phyloP scores from a whole-genome alignment of 2,888 invertebrate genomes.

The Leptinotarsa tumamoca region DNA sequence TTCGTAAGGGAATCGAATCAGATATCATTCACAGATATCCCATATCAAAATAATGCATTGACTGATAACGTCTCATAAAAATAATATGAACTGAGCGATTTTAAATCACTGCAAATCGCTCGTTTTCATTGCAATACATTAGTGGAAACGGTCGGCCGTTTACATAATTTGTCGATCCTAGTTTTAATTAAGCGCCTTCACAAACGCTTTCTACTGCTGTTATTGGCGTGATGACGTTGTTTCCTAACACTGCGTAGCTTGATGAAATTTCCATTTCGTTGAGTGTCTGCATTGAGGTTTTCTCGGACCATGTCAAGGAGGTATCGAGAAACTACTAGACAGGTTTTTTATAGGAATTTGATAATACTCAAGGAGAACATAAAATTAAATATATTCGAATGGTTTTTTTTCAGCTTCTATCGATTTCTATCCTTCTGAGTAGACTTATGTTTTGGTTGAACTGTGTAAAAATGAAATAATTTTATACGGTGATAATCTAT shows the following conservation, averaged over 20 bases:
- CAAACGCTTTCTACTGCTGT: neutral
- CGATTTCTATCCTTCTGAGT: too few species aligned
- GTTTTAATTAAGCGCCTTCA: neutral
- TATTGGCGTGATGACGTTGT: neutral
- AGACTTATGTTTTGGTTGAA: too few species aligned
- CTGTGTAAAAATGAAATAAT: too few species aligned
- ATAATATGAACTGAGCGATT: neutral
- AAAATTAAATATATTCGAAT: too few species aligned
- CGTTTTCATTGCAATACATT: neutral
- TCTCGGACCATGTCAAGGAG: neutral
- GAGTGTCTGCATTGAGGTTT: neutral
- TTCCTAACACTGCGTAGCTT: neutral
- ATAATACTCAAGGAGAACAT: too few species aligned
- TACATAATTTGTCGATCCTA: constrained; percentile 11
- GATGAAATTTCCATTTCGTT: neutral
- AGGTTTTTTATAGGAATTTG: too few species aligned
- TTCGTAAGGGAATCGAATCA: too few species aligned
- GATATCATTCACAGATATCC: too few species aligned
- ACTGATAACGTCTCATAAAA: neutral
- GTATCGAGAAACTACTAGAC: neutral
- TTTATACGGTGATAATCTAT: too few species aligned
- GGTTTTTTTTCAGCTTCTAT: too few species aligned
- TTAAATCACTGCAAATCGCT: neutral
- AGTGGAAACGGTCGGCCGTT: neutral
- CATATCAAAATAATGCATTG: too few species aligned